These are phyloP conservation scores for Tetraneura akinire DNA, from an alignment of 1,140 invertebrate genomes.

Conservation along the genomic window DNA sequence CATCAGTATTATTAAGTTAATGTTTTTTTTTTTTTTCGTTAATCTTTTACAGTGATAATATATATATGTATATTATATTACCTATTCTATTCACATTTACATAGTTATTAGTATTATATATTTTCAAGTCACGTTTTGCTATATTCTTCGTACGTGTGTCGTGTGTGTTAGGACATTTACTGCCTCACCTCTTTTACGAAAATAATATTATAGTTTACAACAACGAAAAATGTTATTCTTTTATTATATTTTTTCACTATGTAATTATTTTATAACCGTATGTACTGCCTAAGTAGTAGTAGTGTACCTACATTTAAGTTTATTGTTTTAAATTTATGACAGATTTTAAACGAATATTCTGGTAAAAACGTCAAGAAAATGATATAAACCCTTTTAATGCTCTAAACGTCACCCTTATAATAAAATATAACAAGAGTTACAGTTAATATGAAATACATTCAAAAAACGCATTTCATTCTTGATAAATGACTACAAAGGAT, in stretches of 20 bases:
- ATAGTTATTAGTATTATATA: not conserved
- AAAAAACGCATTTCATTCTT: constrained; percentile 1
- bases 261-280: not conserved
- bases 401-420: not conserved
- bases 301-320: not conserved
- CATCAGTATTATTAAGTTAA: not conserved
- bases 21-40: constrained; percentile 2
- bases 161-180: not conserved
- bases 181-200: not conserved
- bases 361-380: constrained; percentile 1
- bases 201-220: not conserved
- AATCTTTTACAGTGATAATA: not conserved
- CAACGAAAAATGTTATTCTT: not conserved
- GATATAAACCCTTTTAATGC: constrained; percentile 13
- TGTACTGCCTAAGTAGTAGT: not conserved
- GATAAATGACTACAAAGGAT: not conserved
- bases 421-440: constrained; percentile 2
- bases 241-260: not conserved
- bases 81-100: not conserved
- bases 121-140: constrained; percentile 7
- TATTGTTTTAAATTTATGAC: not conserved
- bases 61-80: no score
- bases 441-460: not conserved
- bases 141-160: constrained; percentile 17
- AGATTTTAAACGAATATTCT: constrained; percentile 5